phyloP scores from a whole-genome alignment of 2,797 vertebrate genomes.

The Sebastes wilsoni region DNA sequence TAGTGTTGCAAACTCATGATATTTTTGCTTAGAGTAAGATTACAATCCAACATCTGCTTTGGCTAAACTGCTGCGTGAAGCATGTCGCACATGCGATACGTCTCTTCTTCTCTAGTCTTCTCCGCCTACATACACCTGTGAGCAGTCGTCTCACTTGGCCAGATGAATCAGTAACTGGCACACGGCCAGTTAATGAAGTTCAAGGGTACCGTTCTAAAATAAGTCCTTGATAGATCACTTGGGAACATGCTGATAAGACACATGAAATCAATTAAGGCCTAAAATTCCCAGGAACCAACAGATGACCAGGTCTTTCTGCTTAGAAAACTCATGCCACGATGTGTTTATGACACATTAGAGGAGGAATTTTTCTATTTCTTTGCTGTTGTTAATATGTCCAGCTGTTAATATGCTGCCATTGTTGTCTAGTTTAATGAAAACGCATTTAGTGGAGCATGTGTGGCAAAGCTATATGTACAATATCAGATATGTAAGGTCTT shows the following conservation, averaged over 20 bases:
- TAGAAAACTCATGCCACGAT: not conserved
- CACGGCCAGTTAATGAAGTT: not conserved
- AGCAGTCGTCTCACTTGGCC: conserved; percentile 7
- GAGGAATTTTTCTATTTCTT: not conserved
- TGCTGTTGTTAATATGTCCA: not conserved
- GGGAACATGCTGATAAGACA: not conserved
- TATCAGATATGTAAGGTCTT: not conserved
- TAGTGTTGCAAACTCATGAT: not conserved
- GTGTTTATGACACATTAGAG: not conserved
- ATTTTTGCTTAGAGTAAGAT: not conserved
- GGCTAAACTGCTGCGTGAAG: not conserved
- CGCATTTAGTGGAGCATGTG: not conserved
- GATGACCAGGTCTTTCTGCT: not conserved
- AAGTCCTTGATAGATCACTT: not conserved
- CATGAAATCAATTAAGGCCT: not conserved
- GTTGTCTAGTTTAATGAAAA: not conserved
- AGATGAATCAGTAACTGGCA: conserved; percentile 26
- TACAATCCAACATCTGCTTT: not conserved
- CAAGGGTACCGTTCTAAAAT: not conserved
- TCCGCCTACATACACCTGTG: conserved; percentile 28
- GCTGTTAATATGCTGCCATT: not conserved
- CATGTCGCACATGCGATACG: not conserved
- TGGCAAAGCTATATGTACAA: not conserved
- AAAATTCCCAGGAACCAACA: not conserved
- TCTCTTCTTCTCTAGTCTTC: not conserved